Evolutionary conservation across 2,113 vertebrate species (phyloP).

Genomic region (Alaudala cheleensis): DNA sequence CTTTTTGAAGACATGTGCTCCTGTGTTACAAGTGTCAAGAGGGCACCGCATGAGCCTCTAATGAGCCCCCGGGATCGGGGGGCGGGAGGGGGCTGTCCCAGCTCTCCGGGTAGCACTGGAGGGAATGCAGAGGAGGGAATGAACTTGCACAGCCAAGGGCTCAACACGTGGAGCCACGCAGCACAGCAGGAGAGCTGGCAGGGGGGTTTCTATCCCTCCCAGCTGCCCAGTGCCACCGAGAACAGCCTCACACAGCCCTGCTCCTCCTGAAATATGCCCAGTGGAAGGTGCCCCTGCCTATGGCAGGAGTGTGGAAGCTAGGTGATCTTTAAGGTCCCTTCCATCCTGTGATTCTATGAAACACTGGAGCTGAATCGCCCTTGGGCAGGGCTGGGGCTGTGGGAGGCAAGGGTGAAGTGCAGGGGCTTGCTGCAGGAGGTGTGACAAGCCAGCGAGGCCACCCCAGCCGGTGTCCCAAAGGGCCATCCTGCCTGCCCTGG

Average conservation of each 20-base stretch:
- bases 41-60: neutral
- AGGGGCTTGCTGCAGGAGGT: neutral
- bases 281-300: neutral
- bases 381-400: neutral
- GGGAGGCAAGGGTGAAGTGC: neutral
- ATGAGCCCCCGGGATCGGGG: neutral
- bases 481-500: fast-evolving
- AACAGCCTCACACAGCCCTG: neutral
- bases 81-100: neutral
- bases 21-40: constrained; percentile 42
- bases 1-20: constrained; percentile 43
- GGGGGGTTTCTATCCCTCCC: neutral
- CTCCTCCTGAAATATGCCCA: neutral
- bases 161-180: fast-evolving
- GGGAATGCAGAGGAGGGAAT: neutral
- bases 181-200: neutral
- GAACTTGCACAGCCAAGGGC: too few species aligned
- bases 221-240: fast-evolving
- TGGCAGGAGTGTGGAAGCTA: neutral
- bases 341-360: neutral
- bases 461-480: too few species aligned
- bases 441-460: fast-evolving
- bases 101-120: fast-evolving
- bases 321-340: neutral
- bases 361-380: neutral